phyloP scores from a whole-genome alignment of 1,140 invertebrate genomes.

The Drosophila pachea region DNA sequence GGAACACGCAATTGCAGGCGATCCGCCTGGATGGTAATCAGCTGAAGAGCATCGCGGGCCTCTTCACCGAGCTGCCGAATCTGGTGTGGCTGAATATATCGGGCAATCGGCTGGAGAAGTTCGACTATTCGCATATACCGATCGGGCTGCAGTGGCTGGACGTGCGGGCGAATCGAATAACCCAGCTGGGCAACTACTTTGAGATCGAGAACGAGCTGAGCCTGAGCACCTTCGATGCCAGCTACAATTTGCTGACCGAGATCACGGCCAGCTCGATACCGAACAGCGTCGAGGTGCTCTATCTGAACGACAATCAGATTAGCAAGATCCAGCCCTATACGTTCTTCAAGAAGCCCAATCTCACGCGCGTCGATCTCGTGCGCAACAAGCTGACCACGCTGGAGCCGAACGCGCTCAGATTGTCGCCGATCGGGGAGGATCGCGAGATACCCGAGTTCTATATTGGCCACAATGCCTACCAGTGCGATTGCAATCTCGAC shows the following conservation, averaged over 20 bases:
- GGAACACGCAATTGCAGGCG: constrained; percentile 90
- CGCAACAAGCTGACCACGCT: constrained; percentile 91
- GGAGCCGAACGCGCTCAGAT: constrained; percentile 90
- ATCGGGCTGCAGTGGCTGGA: constrained; percentile 93
- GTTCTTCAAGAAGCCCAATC: constrained; percentile 95
- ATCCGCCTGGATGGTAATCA: constrained; percentile 93
- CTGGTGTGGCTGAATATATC: constrained; percentile 95
- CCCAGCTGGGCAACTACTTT: constrained; percentile 93
- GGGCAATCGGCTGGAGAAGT: constrained; percentile 92
- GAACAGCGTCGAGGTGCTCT: constrained; percentile 90
- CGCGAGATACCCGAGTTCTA: constrained; percentile 93
- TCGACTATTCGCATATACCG: constrained; percentile 95
- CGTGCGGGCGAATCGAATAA: constrained; percentile 92
- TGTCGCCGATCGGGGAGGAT: constrained; percentile 88
- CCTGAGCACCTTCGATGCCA: constrained; percentile 91
- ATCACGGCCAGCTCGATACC: constrained; percentile 92
- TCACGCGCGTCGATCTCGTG: constrained; percentile 91
- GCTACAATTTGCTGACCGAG: constrained; percentile 90
- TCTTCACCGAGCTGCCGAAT: constrained; percentile 92
- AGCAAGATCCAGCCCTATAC: constrained; percentile 93
- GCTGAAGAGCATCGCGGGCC: constrained; percentile 89
- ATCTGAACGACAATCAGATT: constrained; percentile 92
- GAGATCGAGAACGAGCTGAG: constrained; percentile 91
- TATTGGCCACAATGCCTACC: constrained; percentile 92
- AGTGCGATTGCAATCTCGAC: constrained; percentile 88